phyloP scores from a whole-genome alignment of 2,888 invertebrate species.

The Strigamia crassipes region DNA sequence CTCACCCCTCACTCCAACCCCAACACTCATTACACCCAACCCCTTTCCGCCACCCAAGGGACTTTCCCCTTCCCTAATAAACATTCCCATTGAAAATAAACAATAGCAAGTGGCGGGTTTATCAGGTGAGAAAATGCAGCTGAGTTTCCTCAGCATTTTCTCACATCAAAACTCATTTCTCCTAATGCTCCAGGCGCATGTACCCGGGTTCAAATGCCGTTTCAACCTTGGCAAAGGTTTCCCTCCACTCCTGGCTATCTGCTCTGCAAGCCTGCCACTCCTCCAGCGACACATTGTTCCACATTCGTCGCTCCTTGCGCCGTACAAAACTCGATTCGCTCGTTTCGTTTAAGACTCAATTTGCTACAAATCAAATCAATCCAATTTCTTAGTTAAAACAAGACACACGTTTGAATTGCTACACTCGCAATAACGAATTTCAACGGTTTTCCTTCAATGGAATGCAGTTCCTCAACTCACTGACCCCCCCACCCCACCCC shows the following conservation, averaged over 20 bases:
- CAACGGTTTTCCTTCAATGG: slow-evolving; percentile 7
- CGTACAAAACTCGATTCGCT: not conserved
- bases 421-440: not conserved
- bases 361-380: not conserved
- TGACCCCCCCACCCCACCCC: not conserved
- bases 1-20: too few relatives aligned
- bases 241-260: not conserved
- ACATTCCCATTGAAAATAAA: not conserved
- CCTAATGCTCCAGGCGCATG: not conserved
- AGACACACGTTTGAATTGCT: not conserved
- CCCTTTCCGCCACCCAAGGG: too few relatives aligned
- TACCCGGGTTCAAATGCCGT: slow-evolving; percentile 1
- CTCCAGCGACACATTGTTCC: not conserved
- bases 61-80: too few relatives aligned
- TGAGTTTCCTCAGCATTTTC: not conserved
- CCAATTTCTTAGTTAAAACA: not conserved
- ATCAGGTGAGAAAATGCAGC: slow-evolving; percentile 18
- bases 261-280: not conserved
- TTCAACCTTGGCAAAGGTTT: slow-evolving; percentile 27
- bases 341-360: not conserved
- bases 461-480: slow-evolving; percentile 12
- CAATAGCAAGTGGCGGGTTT: not conserved
- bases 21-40: too few relatives aligned
- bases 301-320: not conserved
- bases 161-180: not conserved